Evolutionary conservation across 2,113 vertebrate species (phyloP).

Genomic region (Ornithorhynchus anatinus): DNA sequence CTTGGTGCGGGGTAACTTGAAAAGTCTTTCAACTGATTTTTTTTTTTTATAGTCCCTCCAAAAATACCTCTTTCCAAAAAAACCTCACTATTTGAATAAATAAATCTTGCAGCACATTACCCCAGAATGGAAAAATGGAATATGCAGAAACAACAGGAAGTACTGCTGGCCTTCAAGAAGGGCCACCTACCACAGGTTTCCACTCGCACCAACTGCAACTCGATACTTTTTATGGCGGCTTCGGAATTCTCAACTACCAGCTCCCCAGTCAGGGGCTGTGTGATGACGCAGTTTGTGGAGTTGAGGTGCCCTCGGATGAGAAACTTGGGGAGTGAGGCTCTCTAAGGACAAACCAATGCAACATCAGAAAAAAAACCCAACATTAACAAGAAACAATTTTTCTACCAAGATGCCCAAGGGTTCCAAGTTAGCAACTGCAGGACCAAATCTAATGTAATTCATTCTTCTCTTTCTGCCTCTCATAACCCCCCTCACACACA

Average conservation of each 20-base stretch:
- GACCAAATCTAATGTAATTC: no score
- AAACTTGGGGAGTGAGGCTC: slow-evolving; percentile 85
- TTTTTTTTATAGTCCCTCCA: no score
- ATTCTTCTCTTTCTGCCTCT: no score
- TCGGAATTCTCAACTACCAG: slow-evolving; percentile 89
- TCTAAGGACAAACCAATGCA: slow-evolving; percentile 56
- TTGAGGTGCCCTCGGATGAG: slow-evolving; percentile 87
- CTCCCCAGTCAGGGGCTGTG: slow-evolving; percentile 88
- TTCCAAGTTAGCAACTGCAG: no score
- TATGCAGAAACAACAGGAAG: no score
- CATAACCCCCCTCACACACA: no score
- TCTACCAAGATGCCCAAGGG: no score
- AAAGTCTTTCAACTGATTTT: no score
- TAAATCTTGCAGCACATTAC: accelerated
- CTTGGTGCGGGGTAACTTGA: no score
- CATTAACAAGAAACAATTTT: no score
- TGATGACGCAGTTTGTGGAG: slow-evolving; percentile 89
- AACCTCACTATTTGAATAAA: no score
- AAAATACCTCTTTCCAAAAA: no score
- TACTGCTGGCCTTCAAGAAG: accelerated
- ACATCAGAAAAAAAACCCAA: neutral
- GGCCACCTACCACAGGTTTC: slow-evolving; percentile 90
- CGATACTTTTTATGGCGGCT: slow-evolving; percentile 87
- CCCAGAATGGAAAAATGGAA: neutral
- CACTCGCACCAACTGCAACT: slow-evolving; percentile 93